Evolutionary conservation across 64 coral and sea anemone genomes (phyloP), one percentile per base, ranked within the genome.

Genomic region (Cladopsammia gracilis): DNA sequence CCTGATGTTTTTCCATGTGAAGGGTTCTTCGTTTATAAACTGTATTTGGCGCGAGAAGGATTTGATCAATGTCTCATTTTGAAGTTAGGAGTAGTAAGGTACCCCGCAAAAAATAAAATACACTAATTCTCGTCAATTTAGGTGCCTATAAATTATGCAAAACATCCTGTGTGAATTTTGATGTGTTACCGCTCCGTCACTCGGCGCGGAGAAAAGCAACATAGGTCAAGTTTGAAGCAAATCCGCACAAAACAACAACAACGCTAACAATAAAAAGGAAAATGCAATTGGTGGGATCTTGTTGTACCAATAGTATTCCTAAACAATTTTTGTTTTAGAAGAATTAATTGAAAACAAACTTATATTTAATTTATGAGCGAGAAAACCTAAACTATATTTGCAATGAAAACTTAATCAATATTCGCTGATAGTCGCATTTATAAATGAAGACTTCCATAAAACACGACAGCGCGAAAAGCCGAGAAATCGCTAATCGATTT

Each of bases 141-240:
- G 57, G 56, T 25, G 15, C 9, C 13, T 84, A 62, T 84, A 64
- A 84, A 84, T 84, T 67, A 84, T 84, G 80, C 80, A 84, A 12
- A 23, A 67, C 18, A 20, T 50, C 62, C 62, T 66, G 20, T 84
- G 43, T 68, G 80, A 20, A 84, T 84, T 84, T 82, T 82, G 78
- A 82, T 82, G 78, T 82, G 16, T 62, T 82, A 48, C 62, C 6
- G 48, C 15, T 50, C 23, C 62, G 52, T 48, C 45, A 24, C 62
- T 10, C 62, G 19, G 80, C 45, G 45, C 22, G 15, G 20, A 12
- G 47, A 45, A 67, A 65, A 47, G 79, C 58, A 51, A 68, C 67
- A 68, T 22, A 49, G 43, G 72, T 67, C 58, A 51, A 67, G 67
- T 24, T n/a, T 84, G 4, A 66, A 68, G 18, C 60, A 68, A 67